Percentiles rank a stretch among this genome's conserved stretches.
These are phyloP conservation scores for Pegoplata infirma DNA, from an alignment of 2,888 invertebrate species.

Conservation along the genomic window DNA sequence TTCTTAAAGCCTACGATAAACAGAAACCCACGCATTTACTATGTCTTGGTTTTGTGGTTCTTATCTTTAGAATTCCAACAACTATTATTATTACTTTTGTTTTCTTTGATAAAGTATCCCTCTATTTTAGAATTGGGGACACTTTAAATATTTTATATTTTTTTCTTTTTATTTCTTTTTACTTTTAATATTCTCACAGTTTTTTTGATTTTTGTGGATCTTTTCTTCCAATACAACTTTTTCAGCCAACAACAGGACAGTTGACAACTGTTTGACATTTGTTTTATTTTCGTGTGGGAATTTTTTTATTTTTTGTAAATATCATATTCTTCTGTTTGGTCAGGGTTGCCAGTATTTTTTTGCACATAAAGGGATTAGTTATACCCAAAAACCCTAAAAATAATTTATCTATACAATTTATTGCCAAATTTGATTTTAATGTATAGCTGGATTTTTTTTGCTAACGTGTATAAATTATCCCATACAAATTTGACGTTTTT, in stretches of 20 bases:
- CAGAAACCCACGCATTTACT: slow-evolving; percentile 33
- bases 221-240: slow-evolving; percentile 1
- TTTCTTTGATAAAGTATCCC: slow-evolving; percentile 16
- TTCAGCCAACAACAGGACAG: slow-evolving; percentile 57
- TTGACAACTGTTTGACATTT: slow-evolving; percentile 62
- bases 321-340: slow-evolving; percentile 52
- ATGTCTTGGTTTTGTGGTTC: slow-evolving; percentile 6
- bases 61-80: slow-evolving; percentile 7
- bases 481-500: too few relatives aligned
- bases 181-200: slow-evolving; percentile 37
- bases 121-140: slow-evolving; percentile 31
- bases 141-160: slow-evolving; percentile 16
- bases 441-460: too few relatives aligned
- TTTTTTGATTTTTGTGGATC: not conserved
- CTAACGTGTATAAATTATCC: too few relatives aligned
- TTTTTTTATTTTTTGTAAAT: slow-evolving; percentile 44
- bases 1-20: slow-evolving; percentile 13
- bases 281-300: slow-evolving; percentile 61
- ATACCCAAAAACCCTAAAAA: too few relatives aligned
- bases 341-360: too few relatives aligned
- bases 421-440: too few relatives aligned
- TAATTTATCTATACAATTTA: too few relatives aligned
- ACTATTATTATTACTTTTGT: slow-evolving; percentile 20
- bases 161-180: slow-evolving; percentile 22
- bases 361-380: too few relatives aligned